phyloP scores from a whole-genome alignment of 2,797 vertebrate genomes.

The Botia kubotai region DNA sequence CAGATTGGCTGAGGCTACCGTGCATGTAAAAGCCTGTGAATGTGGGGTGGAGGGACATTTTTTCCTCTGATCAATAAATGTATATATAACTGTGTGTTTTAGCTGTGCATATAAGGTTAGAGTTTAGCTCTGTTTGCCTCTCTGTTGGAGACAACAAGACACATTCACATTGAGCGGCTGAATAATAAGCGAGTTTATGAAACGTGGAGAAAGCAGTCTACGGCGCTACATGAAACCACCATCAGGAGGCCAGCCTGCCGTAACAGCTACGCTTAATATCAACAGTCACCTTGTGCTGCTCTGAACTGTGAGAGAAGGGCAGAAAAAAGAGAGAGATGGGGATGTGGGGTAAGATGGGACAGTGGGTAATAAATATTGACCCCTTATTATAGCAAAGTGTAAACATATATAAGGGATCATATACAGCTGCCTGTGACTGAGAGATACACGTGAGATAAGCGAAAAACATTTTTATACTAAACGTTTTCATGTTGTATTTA shows the following conservation, averaged over 20 bases:
- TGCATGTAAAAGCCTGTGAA: slow-evolving; percentile 11
- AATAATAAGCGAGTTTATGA: slow-evolving; percentile 83
- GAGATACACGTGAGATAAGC: too few relatives aligned
- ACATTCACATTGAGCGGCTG: slow-evolving; percentile 74
- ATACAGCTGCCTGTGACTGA: too few relatives aligned
- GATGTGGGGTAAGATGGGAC: background rate
- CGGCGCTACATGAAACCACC: slow-evolving; percentile 76
- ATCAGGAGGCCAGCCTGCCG: slow-evolving; percentile 73
- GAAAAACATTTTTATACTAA: too few relatives aligned
- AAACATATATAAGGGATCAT: too few relatives aligned
- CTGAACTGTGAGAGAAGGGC: slow-evolving; percentile 49
- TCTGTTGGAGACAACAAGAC: slow-evolving; percentile 66
- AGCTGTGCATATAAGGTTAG: slow-evolving; percentile 19
- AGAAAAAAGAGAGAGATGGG: slow-evolving; percentile 20
- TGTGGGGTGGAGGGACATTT: background rate
- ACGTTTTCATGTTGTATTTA: too few relatives aligned
- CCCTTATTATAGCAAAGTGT: too few relatives aligned
- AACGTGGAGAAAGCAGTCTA: slow-evolving; percentile 76
- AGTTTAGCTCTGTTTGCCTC: slow-evolving; percentile 65
- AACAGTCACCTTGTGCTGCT: slow-evolving; percentile 79
- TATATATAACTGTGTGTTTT: slow-evolving; percentile 26
- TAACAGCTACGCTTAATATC: slow-evolving; percentile 77
- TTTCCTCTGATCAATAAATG: slow-evolving; percentile 28
- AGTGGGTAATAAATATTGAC: background rate
- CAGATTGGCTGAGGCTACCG: slow-evolving; percentile 27